phyloP scores from a whole-genome alignment of 2,888 invertebrate genomes.

The Chrysodeixis includens region DNA sequence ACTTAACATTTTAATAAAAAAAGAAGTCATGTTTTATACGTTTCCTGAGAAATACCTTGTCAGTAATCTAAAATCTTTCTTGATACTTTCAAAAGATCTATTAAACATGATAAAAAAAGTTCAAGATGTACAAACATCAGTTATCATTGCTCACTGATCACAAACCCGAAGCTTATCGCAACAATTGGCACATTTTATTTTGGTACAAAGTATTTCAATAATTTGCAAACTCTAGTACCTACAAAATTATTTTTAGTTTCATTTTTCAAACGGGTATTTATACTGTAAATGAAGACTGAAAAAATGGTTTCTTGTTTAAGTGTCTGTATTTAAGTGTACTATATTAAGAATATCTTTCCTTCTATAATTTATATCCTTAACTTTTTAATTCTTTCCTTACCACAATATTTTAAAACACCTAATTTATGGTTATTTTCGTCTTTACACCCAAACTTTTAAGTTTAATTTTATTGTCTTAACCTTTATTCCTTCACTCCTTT shows the following conservation, averaged over 20 bases:
- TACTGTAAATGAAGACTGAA: background rate
- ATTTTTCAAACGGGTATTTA: slow-evolving; percentile 23
- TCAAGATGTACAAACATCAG: slow-evolving; percentile 15
- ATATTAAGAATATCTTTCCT: background rate
- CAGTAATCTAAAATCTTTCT: background rate
- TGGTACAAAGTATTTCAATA: slow-evolving; percentile 37
- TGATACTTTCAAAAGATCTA: background rate
- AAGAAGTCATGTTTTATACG: no score
- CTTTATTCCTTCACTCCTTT: background rate
- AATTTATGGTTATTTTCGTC: background rate
- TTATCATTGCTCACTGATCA: slow-evolving; percentile 36
- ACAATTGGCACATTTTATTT: slow-evolving; percentile 50
- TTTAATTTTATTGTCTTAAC: background rate
- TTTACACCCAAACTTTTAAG: background rate
- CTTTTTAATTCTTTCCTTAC: background rate
- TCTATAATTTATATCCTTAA: background rate
- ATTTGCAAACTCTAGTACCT: slow-evolving; percentile 34
- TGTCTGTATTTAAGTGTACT: background rate
- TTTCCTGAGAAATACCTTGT: background rate
- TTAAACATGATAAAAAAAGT: background rate
- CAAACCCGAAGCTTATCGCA: slow-evolving; percentile 46
- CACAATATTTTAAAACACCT: background rate
- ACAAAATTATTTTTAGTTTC: slow-evolving; percentile 25
- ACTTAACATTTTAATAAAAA: no score
- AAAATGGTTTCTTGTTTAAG: background rate